Evolutionary conservation across 1,140 invertebrate species (phyloP).

Genomic region (Caenorhabditis inopinata): DNA sequence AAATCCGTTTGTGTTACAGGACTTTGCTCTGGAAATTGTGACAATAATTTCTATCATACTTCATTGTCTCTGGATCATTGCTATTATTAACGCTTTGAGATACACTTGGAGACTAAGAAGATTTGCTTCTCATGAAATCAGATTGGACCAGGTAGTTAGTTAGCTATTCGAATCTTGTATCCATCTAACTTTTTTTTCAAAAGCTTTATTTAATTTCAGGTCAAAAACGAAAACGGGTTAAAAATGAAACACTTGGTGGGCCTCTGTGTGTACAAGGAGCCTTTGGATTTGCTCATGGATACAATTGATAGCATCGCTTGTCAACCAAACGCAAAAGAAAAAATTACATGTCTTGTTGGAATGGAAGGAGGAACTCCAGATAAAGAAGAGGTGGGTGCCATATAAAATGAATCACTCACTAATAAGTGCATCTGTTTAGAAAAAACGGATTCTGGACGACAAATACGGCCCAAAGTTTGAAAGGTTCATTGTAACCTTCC

Average conservation of each 20-base stretch:
- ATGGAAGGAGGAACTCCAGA: slow-evolving; percentile 56
- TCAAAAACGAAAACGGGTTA: slow-evolving; percentile 32
- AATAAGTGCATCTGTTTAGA: slow-evolving; percentile 32
- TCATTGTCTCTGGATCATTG: slow-evolving; percentile 45
- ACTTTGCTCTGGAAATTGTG: slow-evolving; percentile 47
- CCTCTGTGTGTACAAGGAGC: slow-evolving; percentile 52
- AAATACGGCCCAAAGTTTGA: slow-evolving; percentile 51
- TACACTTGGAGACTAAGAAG: slow-evolving; percentile 42
- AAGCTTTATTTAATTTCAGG: neutral
- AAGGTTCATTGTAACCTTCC: slow-evolving; percentile 54
- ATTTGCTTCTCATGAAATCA: slow-evolving; percentile 42
- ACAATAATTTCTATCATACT: slow-evolving; percentile 40
- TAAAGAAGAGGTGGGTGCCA: slow-evolving; percentile 45
- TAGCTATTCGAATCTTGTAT: no score
- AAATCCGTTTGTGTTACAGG: neutral
- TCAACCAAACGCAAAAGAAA: slow-evolving; percentile 50
- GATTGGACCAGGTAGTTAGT: slow-evolving; percentile 38
- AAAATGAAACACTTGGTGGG: slow-evolving; percentile 52
- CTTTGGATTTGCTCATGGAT: slow-evolving; percentile 48
- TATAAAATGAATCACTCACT: neutral
- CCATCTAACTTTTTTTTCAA: neutral
- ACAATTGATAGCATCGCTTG: slow-evolving; percentile 50
- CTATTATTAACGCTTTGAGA: slow-evolving; percentile 43
- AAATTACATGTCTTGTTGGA: slow-evolving; percentile 51
- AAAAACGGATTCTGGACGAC: slow-evolving; percentile 36